Evolutionary conservation across 2,113 vertebrate genomes (phyloP).

Genomic region (Melospiza melodia): DNA sequence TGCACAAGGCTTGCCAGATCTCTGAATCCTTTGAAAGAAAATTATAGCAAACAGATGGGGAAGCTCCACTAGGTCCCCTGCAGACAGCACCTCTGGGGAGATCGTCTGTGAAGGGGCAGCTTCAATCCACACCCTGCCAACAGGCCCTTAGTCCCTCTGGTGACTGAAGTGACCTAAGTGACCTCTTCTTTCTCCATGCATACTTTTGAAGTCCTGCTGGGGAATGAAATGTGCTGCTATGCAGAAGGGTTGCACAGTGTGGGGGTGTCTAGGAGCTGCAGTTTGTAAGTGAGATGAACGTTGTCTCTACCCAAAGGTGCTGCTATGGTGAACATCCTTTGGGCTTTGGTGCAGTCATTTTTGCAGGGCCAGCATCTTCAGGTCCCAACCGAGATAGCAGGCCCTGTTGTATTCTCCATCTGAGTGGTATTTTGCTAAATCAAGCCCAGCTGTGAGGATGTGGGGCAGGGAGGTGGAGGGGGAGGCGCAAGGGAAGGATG

Average conservation of each 20-base stretch:
- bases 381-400: background rate
- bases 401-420: background rate
- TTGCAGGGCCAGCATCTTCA: background rate
- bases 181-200: background rate
- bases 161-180: background rate
- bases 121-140: background rate
- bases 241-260: background rate
- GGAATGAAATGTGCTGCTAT: background rate
- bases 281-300: fast-evolving
- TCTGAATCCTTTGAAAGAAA: background rate
- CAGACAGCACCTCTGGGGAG: background rate
- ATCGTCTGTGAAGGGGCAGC: background rate
- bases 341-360: background rate
- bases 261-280: background rate
- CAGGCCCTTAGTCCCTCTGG: too few species aligned
- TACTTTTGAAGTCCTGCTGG: background rate
- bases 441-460: background rate
- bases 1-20: background rate
- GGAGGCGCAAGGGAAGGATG: background rate
- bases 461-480: too few species aligned
- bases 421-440: background rate
- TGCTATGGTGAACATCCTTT: background rate
- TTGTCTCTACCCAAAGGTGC: background rate
- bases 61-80: background rate
- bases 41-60: background rate